Percentiles rank a stretch among this genome's conserved stretches.
phyloP scores from a whole-genome alignment of 2,888 invertebrate species.

The Plusia festucae region DNA sequence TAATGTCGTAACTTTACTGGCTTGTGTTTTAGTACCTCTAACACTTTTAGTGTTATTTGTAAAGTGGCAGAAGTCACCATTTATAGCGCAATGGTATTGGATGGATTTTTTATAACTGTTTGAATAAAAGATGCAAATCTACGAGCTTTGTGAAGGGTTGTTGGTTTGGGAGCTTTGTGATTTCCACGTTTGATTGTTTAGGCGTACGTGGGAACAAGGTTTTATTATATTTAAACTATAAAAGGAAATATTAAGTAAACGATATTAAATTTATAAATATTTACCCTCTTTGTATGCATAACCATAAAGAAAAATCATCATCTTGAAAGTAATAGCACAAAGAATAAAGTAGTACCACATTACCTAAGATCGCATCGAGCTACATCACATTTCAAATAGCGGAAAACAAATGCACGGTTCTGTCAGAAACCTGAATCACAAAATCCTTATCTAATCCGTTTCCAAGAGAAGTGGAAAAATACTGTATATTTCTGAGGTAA shows the following conservation, averaged over 20 bases:
- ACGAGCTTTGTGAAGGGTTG: constrained; percentile 37
- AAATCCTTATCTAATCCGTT: neutral
- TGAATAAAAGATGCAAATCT: constrained; percentile 54
- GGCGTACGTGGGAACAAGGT: constrained; percentile 9
- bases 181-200: constrained; percentile 23
- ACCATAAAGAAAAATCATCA: no score
- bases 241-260: neutral
- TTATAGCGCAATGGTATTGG: constrained; percentile 39
- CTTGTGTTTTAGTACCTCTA: constrained; percentile 51
- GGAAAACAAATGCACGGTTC: neutral
- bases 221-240: constrained; percentile 17
- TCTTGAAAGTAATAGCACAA: no score
- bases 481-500: neutral
- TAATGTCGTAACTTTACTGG: constrained; percentile 47
- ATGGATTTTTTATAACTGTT: constrained; percentile 54
- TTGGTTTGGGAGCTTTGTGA: constrained; percentile 31
- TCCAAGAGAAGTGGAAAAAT: neutral
- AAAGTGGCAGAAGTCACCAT: constrained; percentile 33
- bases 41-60: constrained; percentile 49
- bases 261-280: neutral
- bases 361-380: neutral
- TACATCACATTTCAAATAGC: neutral
- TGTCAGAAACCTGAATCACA: no score
- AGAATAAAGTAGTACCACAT: no score
- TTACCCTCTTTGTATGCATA: neutral